These are phyloP conservation scores for Oreochromis grahami DNA, from an alignment of 2,797 vertebrate genomes.

Conservation along the genomic window DNA sequence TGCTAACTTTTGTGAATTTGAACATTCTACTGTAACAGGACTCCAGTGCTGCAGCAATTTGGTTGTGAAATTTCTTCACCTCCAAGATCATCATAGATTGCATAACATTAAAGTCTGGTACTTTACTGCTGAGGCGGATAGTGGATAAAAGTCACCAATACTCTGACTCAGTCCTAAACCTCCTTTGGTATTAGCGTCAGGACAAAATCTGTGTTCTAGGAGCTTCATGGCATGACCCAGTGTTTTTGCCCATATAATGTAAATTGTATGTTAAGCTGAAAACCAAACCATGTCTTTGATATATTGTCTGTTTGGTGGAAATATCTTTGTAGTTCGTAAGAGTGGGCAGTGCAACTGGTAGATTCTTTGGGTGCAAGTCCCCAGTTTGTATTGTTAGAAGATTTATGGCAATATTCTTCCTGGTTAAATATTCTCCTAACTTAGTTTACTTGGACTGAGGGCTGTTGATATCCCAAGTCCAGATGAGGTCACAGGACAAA, in stretches of 20 bases:
- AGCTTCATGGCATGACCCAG: neutral
- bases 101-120: neutral
- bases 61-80: neutral
- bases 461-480: neutral
- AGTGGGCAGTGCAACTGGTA: neutral
- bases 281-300: neutral
- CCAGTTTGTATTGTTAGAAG: neutral
- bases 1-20: neutral
- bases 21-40: fast-evolving
- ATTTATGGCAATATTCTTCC: neutral
- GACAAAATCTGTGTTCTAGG: neutral
- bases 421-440: neutral
- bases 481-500: neutral
- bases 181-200: neutral
- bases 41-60: neutral
- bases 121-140: neutral
- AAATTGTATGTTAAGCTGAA: neutral
- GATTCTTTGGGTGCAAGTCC: neutral
- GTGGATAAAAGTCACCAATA: neutral
- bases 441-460: neutral
- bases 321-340: neutral
- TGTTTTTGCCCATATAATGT: neutral
- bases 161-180: neutral
- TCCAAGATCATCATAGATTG: neutral
- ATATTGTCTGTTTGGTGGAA: no score